These are phyloP conservation scores for Zapus hudsonius DNA, from an alignment of 2,113 vertebrate genomes.

Conservation along the genomic window DNA sequence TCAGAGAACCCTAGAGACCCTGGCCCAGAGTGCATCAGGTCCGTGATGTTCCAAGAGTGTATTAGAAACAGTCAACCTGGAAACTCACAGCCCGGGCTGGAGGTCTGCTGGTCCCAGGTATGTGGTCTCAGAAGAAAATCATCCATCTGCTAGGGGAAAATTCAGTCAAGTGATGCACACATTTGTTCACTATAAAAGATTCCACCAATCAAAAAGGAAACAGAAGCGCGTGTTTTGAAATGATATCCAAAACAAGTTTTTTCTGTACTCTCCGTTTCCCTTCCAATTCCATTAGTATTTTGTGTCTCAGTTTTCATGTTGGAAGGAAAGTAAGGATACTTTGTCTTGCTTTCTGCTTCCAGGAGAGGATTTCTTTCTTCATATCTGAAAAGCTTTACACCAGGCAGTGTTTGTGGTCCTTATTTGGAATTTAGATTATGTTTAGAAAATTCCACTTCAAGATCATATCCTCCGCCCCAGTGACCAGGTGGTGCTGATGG, in stretches of 20 bases:
- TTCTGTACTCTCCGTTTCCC: neutral
- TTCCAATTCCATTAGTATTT: neutral
- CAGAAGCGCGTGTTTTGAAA: neutral
- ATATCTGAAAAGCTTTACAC: neutral
- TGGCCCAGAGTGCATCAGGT: neutral
- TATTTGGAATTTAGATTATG: neutral
- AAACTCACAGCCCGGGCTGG: neutral
- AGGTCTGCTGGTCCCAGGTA: neutral
- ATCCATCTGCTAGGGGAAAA: neutral
- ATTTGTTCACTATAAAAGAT: neutral
- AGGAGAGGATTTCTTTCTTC: neutral
- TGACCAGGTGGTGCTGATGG: neutral
- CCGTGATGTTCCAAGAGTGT: neutral
- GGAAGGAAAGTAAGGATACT: neutral
- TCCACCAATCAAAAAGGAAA: neutral
- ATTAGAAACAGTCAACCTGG: neutral
- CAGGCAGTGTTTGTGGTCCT: neutral
- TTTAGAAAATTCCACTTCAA: constrained; percentile 11
- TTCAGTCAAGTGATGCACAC: neutral
- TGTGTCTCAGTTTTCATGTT: neutral
- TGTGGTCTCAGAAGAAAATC: neutral
- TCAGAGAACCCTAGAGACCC: neutral
- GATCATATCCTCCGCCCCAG: neutral
- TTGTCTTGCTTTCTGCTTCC: neutral
- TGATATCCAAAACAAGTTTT: neutral